These are phyloP conservation scores for Otolemur garnettii DNA, from an alignment of 2,113 vertebrate genomes.

Conservation along the genomic window DNA sequence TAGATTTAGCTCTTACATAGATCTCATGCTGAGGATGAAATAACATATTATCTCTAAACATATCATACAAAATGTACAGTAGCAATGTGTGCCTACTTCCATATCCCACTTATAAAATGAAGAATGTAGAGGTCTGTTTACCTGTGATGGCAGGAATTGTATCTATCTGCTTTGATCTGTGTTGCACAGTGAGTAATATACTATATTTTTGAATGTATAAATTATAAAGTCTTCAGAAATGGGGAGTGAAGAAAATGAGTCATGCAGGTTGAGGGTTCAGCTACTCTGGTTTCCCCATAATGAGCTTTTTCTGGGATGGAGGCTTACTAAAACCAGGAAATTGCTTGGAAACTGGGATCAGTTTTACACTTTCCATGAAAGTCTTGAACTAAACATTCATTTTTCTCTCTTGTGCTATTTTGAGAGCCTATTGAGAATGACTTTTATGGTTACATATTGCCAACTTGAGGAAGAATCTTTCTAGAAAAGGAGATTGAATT, in stretches of 20 bases:
- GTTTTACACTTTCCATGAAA: not conserved
- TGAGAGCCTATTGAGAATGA: not conserved
- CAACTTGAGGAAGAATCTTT: not conserved
- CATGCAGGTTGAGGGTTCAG: not conserved
- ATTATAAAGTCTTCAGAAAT: not conserved
- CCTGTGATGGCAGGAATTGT: not conserved
- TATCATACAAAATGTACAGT: not conserved
- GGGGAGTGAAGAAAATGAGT: not conserved
- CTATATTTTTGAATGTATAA: not conserved
- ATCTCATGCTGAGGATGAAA: not conserved
- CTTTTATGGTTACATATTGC: not conserved
- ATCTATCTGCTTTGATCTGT: not conserved
- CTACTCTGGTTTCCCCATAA: no score
- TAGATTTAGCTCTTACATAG: not conserved
- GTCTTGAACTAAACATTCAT: not conserved
- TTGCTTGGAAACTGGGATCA: not conserved
- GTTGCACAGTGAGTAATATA: no score
- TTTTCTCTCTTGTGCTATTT: not conserved
- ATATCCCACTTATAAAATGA: not conserved
- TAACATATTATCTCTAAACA: not conserved
- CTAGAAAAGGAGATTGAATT: not conserved
- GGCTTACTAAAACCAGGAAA: no score
- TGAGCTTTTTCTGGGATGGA: no score
- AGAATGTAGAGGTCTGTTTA: not conserved
- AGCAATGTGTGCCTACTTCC: not conserved